Base-by-base conservation (phyloP, 2,888 invertebrate genomes). In the Nezara viridula region DNA sequence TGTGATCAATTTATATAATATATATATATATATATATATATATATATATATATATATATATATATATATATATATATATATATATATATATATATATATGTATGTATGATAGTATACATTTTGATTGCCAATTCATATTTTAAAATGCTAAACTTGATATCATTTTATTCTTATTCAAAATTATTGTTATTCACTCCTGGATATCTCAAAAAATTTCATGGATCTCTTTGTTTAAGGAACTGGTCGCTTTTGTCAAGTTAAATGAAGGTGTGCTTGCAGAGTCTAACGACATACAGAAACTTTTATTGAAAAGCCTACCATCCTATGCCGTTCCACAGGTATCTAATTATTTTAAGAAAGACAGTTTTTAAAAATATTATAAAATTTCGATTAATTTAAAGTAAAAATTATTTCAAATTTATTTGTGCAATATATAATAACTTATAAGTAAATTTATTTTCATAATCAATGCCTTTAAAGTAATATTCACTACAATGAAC, bases 281-380 rank as follows among this genome's bases (percentile, higher is more conserved):
- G n/a, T 16, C 81, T 9, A 4, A 32, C 21, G 88, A 88, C 24
- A 81, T 88, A 73, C 77, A 88, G 77, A 55, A 49, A 37, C 16
- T 49, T 19, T 49, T 88, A 21, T 66, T 32, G 9, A 88, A 85
- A 47, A 73, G 94, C 89, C 93, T 97, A 10, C 95, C 96, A 0
- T 93, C 95, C 12, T 97, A 97, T 92, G 97, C 97, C 96, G 94
- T 96, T 32, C 97, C 97, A 0, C 96, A 96, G 94, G 95, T 95
- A 92, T n/a, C 1, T 19, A 73, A 19, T 7, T 73, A 37, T 14
- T 44, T n/a, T 27, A 52, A 49, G 37, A 0, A 24, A 16, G 6
- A 49, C 24, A 10, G 3, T 21, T 19, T 60, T 66, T 19, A 47
- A 88, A 19, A 7, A 21, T 3, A 9, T 40, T 88, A 40, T 32